A percentile compares a stretch with the other conserved stretches of the same genome.
Conservation (phyloP, 2,888 invertebrate species). For the Entomobrya multifasciata region DNA sequence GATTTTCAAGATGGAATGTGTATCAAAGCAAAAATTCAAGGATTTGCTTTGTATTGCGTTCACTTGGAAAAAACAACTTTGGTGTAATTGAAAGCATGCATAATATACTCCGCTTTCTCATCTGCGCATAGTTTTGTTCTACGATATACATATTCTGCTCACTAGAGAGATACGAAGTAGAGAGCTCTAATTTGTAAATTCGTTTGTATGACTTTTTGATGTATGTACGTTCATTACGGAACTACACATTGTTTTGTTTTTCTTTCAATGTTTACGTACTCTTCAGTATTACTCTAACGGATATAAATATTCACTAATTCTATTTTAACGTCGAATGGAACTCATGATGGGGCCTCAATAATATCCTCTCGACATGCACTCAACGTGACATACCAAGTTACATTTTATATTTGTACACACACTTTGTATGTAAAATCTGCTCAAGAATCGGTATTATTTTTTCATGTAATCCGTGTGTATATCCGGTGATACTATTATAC, state of each 20-base stretch:
- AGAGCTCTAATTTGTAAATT: no score
- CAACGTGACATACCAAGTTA: no score
- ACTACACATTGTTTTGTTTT: slow-evolving; percentile 1
- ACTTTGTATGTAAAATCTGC: not conserved
- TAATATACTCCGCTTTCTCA: not conserved
- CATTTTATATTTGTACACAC: no score
- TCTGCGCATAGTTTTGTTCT: no score
- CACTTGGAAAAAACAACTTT: slow-evolving; percentile 13
- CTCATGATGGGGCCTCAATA: no score
- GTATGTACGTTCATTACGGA: not conserved
- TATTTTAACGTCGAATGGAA: not conserved
- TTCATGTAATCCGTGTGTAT: not conserved
- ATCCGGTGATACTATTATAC: slow-evolving; percentile 39
- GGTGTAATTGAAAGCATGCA: slow-evolving; percentile 25
- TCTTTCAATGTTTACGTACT: not conserved
- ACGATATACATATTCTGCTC: no score
- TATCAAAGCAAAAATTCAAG: slow-evolving; percentile 46
- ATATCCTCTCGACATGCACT: no score
- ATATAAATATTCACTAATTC: not conserved
- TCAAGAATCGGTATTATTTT: not conserved
- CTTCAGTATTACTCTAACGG: not conserved
- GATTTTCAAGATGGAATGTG: slow-evolving; percentile 42
- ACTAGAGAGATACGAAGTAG: no score
- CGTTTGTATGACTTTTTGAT: slow-evolving; percentile 2
- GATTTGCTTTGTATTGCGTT: slow-evolving; percentile 8